A percentile compares a stretch with the other conserved stretches of the same genome.
These are phyloP conservation scores for Cottoperca gobio DNA, from an alignment of 2,797 vertebrate genomes.

Conservation along the genomic window DNA sequence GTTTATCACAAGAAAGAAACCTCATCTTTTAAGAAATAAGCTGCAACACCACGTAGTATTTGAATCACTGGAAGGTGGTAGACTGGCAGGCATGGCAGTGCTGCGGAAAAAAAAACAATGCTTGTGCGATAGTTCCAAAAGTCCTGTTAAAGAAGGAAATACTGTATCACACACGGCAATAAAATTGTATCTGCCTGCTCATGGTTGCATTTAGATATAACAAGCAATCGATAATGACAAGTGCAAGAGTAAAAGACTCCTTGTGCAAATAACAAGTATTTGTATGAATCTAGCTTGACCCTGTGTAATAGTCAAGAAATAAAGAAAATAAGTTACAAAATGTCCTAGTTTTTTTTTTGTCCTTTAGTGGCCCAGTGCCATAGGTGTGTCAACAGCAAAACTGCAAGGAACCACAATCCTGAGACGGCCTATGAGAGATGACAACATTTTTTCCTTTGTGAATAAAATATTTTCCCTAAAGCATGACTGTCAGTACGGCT, in stretches of 20 bases:
- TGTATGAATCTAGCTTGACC: neutral
- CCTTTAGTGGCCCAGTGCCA: constrained; percentile 22
- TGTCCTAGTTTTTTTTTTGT: neutral
- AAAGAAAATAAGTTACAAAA: neutral
- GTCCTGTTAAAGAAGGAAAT: constrained; percentile 25
- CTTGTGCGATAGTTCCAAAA: constrained; percentile 47
- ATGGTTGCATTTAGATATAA: constrained; percentile 9
- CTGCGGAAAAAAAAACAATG: constrained; percentile 59
- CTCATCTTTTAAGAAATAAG: constrained; percentile 25
- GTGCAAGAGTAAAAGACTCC: neutral
- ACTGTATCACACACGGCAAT: constrained; percentile 12
- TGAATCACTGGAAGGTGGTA: constrained; percentile 42
- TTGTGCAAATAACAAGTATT: constrained; percentile 1
- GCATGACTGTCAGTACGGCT: constrained; percentile 18
- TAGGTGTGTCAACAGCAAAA: constrained; percentile 38
- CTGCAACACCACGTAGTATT: constrained; percentile 35
- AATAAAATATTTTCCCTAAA: constrained; percentile 36
- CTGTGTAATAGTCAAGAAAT: neutral
- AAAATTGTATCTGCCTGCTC: neutral
- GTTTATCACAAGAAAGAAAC: constrained; percentile 3
- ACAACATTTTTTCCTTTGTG: constrained; percentile 55
- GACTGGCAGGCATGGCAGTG: constrained; percentile 43
- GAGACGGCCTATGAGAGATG: constrained; percentile 23
- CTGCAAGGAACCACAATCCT: constrained; percentile 27
- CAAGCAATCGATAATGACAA: neutral